Evolutionary conservation across 2,797 vertebrate species (phyloP), one percentile per base, ranked within the genome.

Genomic region (Dromococcyx pavoninus): DNA sequence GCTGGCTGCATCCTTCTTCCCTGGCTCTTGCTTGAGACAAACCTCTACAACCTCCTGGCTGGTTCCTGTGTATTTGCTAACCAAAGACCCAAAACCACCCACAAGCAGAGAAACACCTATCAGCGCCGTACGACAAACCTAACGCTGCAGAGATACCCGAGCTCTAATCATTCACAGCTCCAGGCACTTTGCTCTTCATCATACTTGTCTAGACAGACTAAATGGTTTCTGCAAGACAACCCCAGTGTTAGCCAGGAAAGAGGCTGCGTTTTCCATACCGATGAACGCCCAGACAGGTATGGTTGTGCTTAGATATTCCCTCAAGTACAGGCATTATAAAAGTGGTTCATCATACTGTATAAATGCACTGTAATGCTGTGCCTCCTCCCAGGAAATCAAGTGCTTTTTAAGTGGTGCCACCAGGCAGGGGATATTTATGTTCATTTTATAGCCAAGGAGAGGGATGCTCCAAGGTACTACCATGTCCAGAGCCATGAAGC

Each of bases 191-290:
- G 57, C 69, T 92, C 84, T 94, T 88, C 85, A 73, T 87, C 75
- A 28, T 21, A 62, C 71, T 93, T 56, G 91, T 94, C 91, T 51
- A 80, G 93, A 92, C 91, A 94, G 91, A 67, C 84, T 91, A 83
- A 91, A 95, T 91, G 88, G 88, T 78, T 91, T 89, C 86, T 56
- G 75, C 30, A 79, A 95, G 91, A 58, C 82, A 64, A 4, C 17
- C 79, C 80, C 79, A 1, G 81, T 7, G 66, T 39, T 5, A 58
- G 91, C 87, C 94, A 76, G 88, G 77, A 28, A 77, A 56, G 73
- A 58, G 51, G 58, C 91, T 91, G 91, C 66, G 4, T 86, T 95
- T 91, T 46, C 92, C 88, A 54, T 79, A 39, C 69, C 77, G 85
- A 89, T 82, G 80, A 65, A 85, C 39, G 43, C 75, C 43, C 77